Percentiles rank a stretch among this genome's conserved stretches.
Evolutionary conservation across 2,113 vertebrate species (phyloP).

Genomic region (Microcebus griseorufus): DNA sequence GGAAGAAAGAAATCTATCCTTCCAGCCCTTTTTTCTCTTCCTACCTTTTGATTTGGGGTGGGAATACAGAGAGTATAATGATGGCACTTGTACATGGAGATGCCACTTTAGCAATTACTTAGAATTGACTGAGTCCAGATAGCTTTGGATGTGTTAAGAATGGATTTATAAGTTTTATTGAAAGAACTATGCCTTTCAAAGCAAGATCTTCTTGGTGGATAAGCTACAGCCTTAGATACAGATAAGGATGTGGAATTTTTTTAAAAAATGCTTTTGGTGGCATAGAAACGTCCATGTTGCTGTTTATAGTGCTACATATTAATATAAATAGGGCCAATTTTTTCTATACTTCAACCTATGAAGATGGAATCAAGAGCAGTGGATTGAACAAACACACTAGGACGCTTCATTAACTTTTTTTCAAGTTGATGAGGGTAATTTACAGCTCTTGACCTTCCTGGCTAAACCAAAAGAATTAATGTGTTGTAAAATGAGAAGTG

Average conservation of each 20-base stretch:
- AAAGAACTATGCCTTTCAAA: background rate
- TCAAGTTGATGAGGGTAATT: background rate
- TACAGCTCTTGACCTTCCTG: background rate
- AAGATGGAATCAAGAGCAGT: background rate
- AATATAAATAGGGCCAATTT: background rate
- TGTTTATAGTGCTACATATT: background rate
- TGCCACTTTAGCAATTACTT: background rate
- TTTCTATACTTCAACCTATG: background rate
- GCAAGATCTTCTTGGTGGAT: background rate
- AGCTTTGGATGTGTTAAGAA: background rate
- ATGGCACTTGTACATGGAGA: background rate
- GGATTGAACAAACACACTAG: background rate
- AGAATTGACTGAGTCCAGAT: background rate
- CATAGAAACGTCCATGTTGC: background rate
- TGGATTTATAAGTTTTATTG: background rate
- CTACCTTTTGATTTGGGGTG: background rate
- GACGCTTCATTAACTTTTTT: conserved; percentile 5
- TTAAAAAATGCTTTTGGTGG: background rate
- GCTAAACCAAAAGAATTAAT: background rate
- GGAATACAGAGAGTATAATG: background rate
- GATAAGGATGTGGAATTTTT: background rate
- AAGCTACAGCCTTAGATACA: background rate
- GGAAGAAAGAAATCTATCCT: background rate
- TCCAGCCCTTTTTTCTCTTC: background rate
- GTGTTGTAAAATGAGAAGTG: conserved; percentile 8